A percentile compares a stretch with the other conserved stretches of the same genome.
These are phyloP conservation scores for Ophraella communa DNA, from an alignment of 2,888 invertebrate genomes.

Conservation along the genomic window DNA sequence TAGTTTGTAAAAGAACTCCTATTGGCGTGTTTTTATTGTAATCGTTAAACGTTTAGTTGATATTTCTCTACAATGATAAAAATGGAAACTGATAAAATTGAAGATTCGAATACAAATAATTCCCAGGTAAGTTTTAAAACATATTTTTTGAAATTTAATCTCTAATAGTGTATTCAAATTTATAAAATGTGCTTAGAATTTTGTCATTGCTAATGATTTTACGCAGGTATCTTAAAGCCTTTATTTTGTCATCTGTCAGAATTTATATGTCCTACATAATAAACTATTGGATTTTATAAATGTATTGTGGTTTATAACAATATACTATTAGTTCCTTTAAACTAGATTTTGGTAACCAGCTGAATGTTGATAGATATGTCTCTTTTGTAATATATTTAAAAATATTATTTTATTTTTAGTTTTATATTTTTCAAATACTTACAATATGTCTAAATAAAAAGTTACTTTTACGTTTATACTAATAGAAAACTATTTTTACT, in stretches of 20 bases:
- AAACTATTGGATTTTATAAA: constrained; percentile 14
- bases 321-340: neutral
- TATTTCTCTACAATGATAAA: constrained; percentile 67
- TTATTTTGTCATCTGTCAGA: constrained; percentile 43
- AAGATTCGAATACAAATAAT: constrained; percentile 73
- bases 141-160: neutral
- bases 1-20: constrained; percentile 21
- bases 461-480: no score
- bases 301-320: neutral
- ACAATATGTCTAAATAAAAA: no score
- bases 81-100: constrained; percentile 93
- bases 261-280: constrained; percentile 35
- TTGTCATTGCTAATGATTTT: constrained; percentile 15
- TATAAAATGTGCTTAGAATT: neutral
- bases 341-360: neutral
- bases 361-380: no score
- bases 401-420: no score
- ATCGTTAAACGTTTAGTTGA: constrained; percentile 39
- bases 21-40: constrained; percentile 35
- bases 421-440: no score
- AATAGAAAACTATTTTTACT: no score
- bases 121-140: constrained; percentile 64
- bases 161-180: neutral
- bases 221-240: constrained; percentile 33
- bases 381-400: no score